phyloP scores from a whole-genome alignment of 2,113 vertebrate species.

The Hemiprocne comata region DNA sequence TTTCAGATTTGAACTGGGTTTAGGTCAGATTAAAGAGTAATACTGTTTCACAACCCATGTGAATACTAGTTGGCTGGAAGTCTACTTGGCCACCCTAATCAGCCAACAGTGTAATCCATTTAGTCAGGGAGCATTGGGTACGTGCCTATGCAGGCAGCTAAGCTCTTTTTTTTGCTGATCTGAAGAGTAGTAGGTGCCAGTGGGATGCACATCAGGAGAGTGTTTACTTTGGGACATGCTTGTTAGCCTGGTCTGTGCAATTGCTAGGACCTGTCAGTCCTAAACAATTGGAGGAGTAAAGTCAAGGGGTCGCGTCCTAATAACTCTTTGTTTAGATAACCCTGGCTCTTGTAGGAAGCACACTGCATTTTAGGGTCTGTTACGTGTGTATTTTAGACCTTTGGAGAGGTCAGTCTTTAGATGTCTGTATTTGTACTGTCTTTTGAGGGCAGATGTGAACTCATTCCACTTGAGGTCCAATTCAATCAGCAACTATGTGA shows the following conservation, averaged over 20 bases:
- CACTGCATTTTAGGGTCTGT: slow-evolving; percentile 4
- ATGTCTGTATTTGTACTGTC: neutral
- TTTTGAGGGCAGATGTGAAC: neutral
- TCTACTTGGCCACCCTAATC: neutral
- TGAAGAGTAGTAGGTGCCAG: neutral
- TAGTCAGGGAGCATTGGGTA: neutral
- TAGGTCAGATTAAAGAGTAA: neutral
- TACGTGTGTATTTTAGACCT: neutral
- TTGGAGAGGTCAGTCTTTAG: neutral
- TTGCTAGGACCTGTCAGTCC: neutral
- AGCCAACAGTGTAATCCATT: neutral
- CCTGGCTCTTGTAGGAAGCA: neutral
- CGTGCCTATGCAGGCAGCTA: neutral
- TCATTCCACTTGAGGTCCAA: neutral
- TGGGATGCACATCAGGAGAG: neutral
- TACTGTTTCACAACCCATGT: neutral
- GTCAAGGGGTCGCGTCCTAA: neutral
- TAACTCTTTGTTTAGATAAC: slow-evolving; percentile 17
- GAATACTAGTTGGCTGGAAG: neutral
- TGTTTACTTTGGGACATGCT: neutral
- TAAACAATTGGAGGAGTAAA: neutral
- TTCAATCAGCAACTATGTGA: neutral
- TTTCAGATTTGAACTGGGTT: neutral
- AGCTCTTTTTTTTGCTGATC: neutral
- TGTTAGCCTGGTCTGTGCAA: neutral